Evolutionary conservation across 2,888 invertebrate species (phyloP), one percentile per base, ranked within the genome.

Genomic region (Didymodactylos carnosus): DNA sequence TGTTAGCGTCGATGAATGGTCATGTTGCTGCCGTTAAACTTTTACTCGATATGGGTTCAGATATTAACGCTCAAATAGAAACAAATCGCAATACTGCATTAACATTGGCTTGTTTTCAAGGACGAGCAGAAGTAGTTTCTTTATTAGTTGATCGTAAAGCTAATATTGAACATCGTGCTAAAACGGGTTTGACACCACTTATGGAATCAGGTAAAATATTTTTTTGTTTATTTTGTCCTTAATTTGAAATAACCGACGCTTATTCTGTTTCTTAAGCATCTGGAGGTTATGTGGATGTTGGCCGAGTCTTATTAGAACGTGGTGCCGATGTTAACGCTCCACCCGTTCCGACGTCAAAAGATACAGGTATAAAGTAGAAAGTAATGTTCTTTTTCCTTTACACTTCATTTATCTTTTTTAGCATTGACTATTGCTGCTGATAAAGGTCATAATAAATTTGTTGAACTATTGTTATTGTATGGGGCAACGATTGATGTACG

Each of bases 1-100:
- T 98, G 98, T 84, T 98, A 81, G 95, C 97, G 25, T 94, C 97
- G 35, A 98, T 98, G 97, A 98, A 98, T 86, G 97, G 97, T 0
- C 92, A 93, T 81, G 89, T 90, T 11, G 91, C 92, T 76, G 95
- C 95, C 62, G 97, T 97, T 69, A 90, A 92, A 80, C 85, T 97
- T 76, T 86, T 98, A 75, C 87, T 98, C 75, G 97, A 98, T 84
- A 92, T 92, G 88, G 97, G 97, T 77, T 94, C 94, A 80, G 98
- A 98, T 83, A 98, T 98, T 80, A 98, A 98, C 86, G 97, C 98
- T 77, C 94, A 86, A 81, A 98, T 98, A 79, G 98, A 98, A 86
- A 98, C 98, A 53, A 98, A 98, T 84, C 87, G 95, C 75, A 98
- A 98, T 84, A 98, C 98, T 39, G 98, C 98, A 39, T 87, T 98